Evolutionary conservation across 1,140 invertebrate species (phyloP).

Genomic region (Rhyacophila brunnea): DNA sequence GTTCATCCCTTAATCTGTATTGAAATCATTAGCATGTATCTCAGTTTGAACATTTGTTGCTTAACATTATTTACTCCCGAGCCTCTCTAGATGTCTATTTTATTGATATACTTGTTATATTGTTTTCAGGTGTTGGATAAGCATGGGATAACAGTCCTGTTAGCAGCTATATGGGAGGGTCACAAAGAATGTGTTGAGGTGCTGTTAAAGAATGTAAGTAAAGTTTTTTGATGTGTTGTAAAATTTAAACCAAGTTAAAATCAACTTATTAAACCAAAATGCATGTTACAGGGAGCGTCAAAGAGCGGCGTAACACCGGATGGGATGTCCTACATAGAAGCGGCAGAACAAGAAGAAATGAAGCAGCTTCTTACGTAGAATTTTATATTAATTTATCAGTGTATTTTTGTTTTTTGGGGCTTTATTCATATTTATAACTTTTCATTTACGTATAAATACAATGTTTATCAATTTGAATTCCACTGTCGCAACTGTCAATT

Average conservation of each 20-base stretch:
- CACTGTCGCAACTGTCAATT: not conserved
- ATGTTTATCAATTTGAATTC: not conserved
- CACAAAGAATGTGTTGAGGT: slow-evolving; percentile 89
- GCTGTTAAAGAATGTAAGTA: slow-evolving; percentile 76
- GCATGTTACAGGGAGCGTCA: slow-evolving; percentile 70
- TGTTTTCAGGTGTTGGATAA: slow-evolving; percentile 77
- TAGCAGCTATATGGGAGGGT: slow-evolving; percentile 95
- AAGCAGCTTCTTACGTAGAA: slow-evolving; percentile 60
- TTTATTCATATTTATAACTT: slow-evolving; percentile 18
- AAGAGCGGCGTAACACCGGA: slow-evolving; percentile 83
- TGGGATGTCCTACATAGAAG: slow-evolving; percentile 81
- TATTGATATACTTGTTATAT: not conserved
- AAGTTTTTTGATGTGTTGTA: not conserved
- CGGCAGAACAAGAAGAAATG: slow-evolving; percentile 91
- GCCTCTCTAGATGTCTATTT: no score
- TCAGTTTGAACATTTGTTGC: no score
- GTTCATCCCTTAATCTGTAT: no score
- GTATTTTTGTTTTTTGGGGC: slow-evolving; percentile 23
- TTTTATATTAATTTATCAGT: slow-evolving; percentile 8
- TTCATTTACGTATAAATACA: not conserved
- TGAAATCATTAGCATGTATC: no score
- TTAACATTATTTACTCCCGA: no score
- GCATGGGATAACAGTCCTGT: slow-evolving; percentile 87
- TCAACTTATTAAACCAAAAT: slow-evolving; percentile 8
- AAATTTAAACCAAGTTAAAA: not conserved